These are phyloP conservation scores for Falco novaeseelandiae DNA, from an alignment of 2,797 vertebrate genomes.

Conservation along the genomic window DNA sequence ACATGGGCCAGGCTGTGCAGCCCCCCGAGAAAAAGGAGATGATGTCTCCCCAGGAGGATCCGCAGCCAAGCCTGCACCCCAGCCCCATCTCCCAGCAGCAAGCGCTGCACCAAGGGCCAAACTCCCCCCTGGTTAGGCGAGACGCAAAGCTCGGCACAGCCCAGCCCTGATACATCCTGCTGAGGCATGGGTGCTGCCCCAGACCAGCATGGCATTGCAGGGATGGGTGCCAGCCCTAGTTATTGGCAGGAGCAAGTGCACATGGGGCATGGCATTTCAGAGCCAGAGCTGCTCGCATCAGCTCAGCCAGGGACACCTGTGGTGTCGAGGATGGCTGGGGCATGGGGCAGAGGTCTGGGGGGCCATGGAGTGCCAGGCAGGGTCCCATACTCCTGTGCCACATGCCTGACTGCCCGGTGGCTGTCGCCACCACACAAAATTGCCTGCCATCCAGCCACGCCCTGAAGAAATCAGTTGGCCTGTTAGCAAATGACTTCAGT, in stretches of 20 bases:
- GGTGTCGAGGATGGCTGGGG: fast-evolving
- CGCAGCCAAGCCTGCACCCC: no score
- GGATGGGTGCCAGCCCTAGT: no score
- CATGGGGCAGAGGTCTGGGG: neutral
- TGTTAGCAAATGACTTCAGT: neutral
- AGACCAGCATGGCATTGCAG: fast-evolving
- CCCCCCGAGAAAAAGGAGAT: neutral
- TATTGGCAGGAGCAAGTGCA: no score
- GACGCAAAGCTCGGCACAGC: neutral
- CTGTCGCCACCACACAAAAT: neutral
- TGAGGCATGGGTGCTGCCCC: neutral
- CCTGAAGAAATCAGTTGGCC: no score
- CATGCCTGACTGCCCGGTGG: neutral
- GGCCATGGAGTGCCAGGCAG: no score
- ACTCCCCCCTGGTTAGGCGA: neutral
- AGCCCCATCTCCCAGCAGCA: neutral
- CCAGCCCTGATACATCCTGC: neutral
- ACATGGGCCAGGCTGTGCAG: no score
- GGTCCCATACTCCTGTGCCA: neutral
- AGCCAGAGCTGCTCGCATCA: neutral
- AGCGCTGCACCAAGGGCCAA: neutral
- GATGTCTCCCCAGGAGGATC: neutral
- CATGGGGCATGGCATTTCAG: fast-evolving
- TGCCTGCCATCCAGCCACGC: neutral
- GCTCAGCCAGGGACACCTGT: neutral